Evolutionary conservation across 2,797 vertebrate species (phyloP).

Genomic region (Graptemys geographica): DNA sequence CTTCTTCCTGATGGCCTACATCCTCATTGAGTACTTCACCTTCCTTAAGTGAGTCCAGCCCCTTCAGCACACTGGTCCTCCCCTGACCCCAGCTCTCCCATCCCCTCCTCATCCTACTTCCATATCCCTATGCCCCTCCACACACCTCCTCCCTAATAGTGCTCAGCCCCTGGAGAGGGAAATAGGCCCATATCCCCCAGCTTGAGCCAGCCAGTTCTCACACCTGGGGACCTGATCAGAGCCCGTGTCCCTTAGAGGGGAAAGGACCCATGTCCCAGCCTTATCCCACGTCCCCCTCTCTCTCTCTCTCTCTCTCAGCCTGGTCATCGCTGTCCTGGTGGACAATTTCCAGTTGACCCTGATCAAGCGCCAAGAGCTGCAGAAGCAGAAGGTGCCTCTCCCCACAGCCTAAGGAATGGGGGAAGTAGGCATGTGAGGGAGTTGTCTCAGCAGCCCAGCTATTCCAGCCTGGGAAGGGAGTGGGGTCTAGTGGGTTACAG

Average conservation of each 20-base stretch:
- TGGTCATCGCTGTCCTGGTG: slow-evolving; percentile 76
- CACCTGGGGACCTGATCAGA: neutral
- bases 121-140: neutral
- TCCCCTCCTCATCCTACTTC: neutral
- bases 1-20: slow-evolving; percentile 76
- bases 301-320: slow-evolving; percentile 30
- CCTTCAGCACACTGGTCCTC: neutral
- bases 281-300: no score
- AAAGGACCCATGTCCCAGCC: no score
- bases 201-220: neutral
- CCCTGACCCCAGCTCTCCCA: neutral
- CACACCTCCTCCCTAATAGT: neutral
- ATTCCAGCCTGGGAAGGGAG: neutral
- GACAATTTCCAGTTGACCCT: slow-evolving; percentile 79
- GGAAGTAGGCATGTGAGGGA: fast-evolving
- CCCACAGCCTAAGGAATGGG: fast-evolving
- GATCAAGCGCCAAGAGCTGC: slow-evolving; percentile 52
- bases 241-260: neutral
- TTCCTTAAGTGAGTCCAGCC: slow-evolving; percentile 73
- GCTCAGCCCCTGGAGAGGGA: neutral
- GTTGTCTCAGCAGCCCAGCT: neutral
- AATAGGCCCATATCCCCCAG: neutral
- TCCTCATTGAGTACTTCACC: slow-evolving; percentile 75
- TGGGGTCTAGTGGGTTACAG: no score
- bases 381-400: slow-evolving; percentile 59